These are phyloP conservation scores for Palythoa caribaeorum DNA, from an alignment of 92 coral and sea anemone genomes.

Conservation along the genomic window DNA sequence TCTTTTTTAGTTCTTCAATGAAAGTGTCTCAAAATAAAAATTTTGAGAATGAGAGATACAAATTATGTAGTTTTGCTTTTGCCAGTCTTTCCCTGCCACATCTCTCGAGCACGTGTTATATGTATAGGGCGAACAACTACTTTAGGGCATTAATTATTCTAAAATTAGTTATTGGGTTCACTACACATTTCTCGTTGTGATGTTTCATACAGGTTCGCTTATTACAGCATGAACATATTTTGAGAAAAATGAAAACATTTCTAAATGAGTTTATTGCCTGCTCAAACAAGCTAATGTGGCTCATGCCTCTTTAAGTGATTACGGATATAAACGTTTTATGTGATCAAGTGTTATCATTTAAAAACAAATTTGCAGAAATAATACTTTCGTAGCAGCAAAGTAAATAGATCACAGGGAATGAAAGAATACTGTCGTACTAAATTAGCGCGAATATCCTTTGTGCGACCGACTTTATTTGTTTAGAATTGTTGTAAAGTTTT, in stretches of 20 bases:
- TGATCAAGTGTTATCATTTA: constrained; percentile 55
- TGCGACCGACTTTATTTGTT: constrained; percentile 49
- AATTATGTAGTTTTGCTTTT: neutral
- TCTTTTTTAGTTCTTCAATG: neutral
- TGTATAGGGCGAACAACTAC: neutral
- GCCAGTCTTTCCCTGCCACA: neutral
- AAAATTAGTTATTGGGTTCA: constrained; percentile 27
- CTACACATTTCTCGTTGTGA: neutral
- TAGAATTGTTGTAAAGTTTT: constrained; percentile 46
- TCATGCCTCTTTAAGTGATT: constrained; percentile 18
- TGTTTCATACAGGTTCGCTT: neutral
- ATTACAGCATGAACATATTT: constrained; percentile 1
- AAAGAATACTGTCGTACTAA: constrained; percentile 43
- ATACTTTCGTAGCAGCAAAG: constrained; percentile 50
- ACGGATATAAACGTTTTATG: constrained; percentile 38
- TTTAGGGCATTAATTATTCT: constrained; percentile 30
- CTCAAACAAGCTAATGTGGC: constrained; percentile 40
- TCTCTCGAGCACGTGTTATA: constrained; percentile 3
- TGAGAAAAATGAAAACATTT: constrained; percentile 36
- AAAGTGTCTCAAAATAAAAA: neutral
- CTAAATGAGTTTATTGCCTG: constrained; percentile 37
- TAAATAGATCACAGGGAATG: constrained; percentile 66
- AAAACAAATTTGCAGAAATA: constrained; percentile 58
- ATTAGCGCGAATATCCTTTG: constrained; percentile 60
- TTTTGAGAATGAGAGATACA: too few species aligned